Conservation (phyloP, 2,113 vertebrate species). For the Forbesichthys papilliferus region DNA sequence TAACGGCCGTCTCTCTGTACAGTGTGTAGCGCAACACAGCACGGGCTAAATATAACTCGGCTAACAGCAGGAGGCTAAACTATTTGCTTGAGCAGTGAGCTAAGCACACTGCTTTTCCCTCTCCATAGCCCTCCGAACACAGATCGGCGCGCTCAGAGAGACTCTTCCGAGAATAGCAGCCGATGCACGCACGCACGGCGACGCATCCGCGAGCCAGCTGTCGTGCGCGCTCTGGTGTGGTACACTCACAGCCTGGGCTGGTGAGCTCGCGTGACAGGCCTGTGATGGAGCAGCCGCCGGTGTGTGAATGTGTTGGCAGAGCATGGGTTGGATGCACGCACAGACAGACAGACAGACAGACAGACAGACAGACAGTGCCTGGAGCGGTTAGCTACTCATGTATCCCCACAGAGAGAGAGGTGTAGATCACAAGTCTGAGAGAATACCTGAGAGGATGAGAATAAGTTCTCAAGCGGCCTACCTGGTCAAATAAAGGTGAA, state of each 20-base stretch:
- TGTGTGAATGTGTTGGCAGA: constrained; percentile 29
- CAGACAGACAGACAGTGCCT: constrained; percentile 10
- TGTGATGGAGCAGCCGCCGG: constrained; percentile 40
- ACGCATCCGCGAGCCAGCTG: neutral
- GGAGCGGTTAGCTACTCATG: neutral
- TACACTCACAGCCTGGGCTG: constrained; percentile 49
- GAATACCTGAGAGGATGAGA: no score
- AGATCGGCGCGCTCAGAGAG: no score
- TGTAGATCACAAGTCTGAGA: no score
- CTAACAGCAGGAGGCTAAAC: constrained; percentile 32
- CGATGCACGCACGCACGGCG: no score
- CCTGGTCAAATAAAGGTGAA: neutral
- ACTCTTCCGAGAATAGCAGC: constrained; percentile 11
- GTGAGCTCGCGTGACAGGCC: constrained; percentile 44
- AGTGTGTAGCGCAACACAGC: constrained; percentile 18
- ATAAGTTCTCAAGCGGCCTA: no score
- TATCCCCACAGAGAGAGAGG: neutral
- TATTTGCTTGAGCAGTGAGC: constrained; percentile 51
- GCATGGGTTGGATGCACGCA: neutral
- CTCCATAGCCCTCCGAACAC: constrained; percentile 4
- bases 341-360: no score
- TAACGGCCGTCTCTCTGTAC: neutral
- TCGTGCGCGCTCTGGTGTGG: constrained; percentile 42
- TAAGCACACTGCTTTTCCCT: constrained; percentile 5
- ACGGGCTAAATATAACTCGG: constrained; percentile 33